phyloP scores from a whole-genome alignment of 2,888 invertebrate species.

The Drosophila paracracens region DNA sequence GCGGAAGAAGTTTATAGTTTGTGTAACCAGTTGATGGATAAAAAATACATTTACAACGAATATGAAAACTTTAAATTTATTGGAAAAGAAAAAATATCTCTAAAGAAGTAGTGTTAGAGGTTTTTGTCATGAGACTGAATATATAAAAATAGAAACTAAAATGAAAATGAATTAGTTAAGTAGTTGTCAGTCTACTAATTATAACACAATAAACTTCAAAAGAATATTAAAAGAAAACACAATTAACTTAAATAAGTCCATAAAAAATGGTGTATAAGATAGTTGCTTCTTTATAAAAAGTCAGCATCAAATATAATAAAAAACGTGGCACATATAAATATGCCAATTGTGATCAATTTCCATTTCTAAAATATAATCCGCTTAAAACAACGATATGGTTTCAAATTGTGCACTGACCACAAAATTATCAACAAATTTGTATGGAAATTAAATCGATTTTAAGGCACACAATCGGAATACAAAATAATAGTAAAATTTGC shows the following conservation, averaged over 20 bases:
- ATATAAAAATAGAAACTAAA: neutral
- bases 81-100: neutral
- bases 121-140: neutral
- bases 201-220: neutral
- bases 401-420: constrained; percentile 22
- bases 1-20: neutral
- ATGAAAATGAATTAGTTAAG: neutral
- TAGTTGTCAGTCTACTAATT: neutral
- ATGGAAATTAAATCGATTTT: constrained; percentile 59
- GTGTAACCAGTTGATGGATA: neutral
- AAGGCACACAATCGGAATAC: constrained; percentile 22
- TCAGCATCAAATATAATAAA: neutral
- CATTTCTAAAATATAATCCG: neutral
- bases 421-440: constrained; percentile 3
- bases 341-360: neutral
- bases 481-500: constrained; percentile 37
- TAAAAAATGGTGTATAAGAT: neutral
- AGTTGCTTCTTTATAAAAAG: neutral
- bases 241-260: neutral
- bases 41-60: neutral
- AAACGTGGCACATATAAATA: neutral
- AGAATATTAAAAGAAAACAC: neutral
- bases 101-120: neutral
- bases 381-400: constrained; percentile 8
- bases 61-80: neutral